Evolutionary conservation across 64 coral and sea anemone species (phyloP).

Genomic region (Actinia tenebrosa): DNA sequence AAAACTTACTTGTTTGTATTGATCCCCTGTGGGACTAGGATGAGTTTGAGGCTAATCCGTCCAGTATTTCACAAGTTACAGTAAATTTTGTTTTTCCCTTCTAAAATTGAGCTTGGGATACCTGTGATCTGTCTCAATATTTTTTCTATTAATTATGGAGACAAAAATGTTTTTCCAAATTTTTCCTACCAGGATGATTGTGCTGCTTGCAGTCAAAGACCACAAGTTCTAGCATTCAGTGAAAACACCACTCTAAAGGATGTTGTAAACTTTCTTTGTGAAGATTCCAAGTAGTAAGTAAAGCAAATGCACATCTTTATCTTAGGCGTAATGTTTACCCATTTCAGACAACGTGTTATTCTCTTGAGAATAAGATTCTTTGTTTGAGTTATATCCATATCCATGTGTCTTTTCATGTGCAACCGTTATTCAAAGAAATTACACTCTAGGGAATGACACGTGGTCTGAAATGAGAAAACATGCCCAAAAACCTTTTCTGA

Average conservation of each 20-base stretch:
- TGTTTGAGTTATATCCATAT: not conserved
- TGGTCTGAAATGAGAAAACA: not conserved
- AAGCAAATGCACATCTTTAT: not conserved
- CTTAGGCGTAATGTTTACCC: not conserved
- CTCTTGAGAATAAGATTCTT: not conserved
- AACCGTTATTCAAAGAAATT: not conserved
- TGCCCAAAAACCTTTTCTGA: not conserved
- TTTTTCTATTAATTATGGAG: too few relatives aligned
- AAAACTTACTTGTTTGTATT: too few relatives aligned
- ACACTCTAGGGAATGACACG: not conserved
- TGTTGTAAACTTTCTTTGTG: constrained; percentile 67
- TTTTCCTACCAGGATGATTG: constrained; percentile 74
- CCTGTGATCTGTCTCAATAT: too few relatives aligned
- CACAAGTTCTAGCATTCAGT: constrained; percentile 71
- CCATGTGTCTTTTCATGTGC: not conserved
- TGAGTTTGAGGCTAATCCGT: too few relatives aligned
- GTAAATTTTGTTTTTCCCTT: too few relatives aligned
- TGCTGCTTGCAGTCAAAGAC: constrained; percentile 84
- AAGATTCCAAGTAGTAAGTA: constrained; percentile 80
- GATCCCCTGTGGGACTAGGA: too few relatives aligned
- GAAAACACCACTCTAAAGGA: constrained; percentile 72
- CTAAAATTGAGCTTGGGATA: too few relatives aligned
- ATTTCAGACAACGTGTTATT: not conserved
- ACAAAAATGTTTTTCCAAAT: not conserved
- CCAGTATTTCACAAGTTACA: too few relatives aligned